phyloP scores from a whole-genome alignment of 2,888 invertebrate species.

The Caenorhabditis sp. region DNA sequence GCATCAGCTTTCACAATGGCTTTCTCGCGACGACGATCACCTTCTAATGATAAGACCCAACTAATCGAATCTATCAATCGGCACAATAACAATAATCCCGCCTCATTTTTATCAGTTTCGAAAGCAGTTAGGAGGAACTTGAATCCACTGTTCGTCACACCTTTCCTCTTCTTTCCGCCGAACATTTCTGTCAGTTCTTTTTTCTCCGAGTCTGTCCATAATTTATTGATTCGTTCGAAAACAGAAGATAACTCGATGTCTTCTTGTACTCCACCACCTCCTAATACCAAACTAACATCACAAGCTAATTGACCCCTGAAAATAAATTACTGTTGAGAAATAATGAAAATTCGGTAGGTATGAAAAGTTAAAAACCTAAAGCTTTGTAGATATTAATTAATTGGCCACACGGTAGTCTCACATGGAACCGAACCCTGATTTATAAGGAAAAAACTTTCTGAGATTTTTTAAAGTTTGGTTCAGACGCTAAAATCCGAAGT shows the following conservation, averaged over 20 bases:
- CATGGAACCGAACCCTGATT: too few relatives aligned
- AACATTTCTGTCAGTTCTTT: constrained; percentile 33
- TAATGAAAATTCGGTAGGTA: too few relatives aligned
- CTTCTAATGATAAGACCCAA: constrained; percentile 14
- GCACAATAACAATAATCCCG: constrained; percentile 45
- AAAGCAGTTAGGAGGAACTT: constrained; percentile 21
- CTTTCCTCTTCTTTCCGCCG: constrained; percentile 20
- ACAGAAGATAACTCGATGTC: neutral
- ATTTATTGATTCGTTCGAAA: constrained; percentile 14
- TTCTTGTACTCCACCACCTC: neutral
- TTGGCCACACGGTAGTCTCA: too few relatives aligned
- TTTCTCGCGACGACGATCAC: constrained; percentile 26
- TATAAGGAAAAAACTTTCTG: too few relatives aligned
- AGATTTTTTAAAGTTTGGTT: too few relatives aligned
- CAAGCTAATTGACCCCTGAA: constrained; percentile 9
- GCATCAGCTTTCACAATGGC: constrained; percentile 25
- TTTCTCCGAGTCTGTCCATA: constrained; percentile 31
- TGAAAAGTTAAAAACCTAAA: too few relatives aligned
- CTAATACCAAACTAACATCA: neutral
- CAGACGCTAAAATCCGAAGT: too few relatives aligned
- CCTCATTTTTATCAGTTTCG: constrained; percentile 32
- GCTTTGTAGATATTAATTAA: too few relatives aligned
- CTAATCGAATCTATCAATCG: constrained; percentile 49
- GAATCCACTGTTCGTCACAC: constrained; percentile 25
- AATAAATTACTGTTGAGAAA: neutral